A percentile compares a stretch with the other conserved stretches of the same genome.
Evolutionary conservation across 2,797 vertebrate genomes (phyloP).

Genomic region (Saxicola maurus): DNA sequence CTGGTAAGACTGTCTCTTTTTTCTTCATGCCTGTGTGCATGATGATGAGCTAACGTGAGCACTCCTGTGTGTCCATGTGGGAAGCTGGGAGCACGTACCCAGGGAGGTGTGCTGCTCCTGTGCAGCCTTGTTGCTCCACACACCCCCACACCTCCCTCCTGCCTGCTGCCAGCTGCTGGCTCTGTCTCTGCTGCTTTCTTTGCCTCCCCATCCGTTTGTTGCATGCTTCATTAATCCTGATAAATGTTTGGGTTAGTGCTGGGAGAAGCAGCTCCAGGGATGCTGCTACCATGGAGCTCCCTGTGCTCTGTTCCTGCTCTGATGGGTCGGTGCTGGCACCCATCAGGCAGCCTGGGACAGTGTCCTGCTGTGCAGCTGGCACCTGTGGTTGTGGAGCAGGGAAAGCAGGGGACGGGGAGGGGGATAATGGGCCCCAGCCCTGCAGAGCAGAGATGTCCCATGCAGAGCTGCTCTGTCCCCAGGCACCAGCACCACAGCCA

Average conservation of each 20-base stretch:
- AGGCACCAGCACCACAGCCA: background rate
- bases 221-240: conserved; percentile 25
- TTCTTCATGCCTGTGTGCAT: background rate
- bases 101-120: rapidly evolving
- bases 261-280: background rate
- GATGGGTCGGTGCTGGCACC: rapidly evolving
- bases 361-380: background rate
- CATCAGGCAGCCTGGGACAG: background rate
- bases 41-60: rapidly evolving
- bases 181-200: background rate
- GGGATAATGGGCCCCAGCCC: background rate
- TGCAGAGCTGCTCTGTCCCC: background rate
- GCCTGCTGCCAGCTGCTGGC: background rate
- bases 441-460: background rate
- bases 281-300: background rate
- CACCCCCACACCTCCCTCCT: background rate
- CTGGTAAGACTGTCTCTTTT: background rate
- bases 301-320: rapidly evolving
- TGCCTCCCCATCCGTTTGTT: background rate
- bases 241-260: conserved; percentile 23
- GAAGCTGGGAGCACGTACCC: background rate
- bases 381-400: background rate
- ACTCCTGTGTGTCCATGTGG: rapidly evolving
- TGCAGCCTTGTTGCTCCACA: background rate
- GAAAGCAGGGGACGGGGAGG: background rate